Evolutionary conservation across 2,113 vertebrate genomes (phyloP).

Genomic region (Saguinus imperator): DNA sequence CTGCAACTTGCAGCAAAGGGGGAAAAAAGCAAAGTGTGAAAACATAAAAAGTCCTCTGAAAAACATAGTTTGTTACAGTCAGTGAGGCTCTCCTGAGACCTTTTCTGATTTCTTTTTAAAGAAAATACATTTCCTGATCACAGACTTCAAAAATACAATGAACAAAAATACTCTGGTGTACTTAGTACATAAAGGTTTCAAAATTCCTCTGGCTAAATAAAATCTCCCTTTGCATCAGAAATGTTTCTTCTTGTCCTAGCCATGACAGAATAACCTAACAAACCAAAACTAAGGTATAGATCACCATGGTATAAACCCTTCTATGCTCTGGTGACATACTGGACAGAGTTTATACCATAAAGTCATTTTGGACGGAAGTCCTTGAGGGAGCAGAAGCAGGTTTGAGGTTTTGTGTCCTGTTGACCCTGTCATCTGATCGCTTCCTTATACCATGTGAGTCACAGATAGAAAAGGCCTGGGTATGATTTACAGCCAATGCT

Average conservation of each 20-base stretch:
- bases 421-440: neutral
- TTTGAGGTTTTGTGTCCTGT: neutral
- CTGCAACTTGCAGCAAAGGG: neutral
- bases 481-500: constrained; percentile 12
- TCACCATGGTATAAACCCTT: neutral
- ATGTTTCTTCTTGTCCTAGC: neutral
- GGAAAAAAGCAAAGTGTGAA: neutral
- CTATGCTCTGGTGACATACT: neutral
- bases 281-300: neutral
- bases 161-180: constrained; percentile 32
- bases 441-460: constrained; percentile 35
- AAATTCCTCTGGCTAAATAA: constrained; percentile 19
- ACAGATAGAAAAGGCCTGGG: constrained; percentile 5
- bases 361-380: neutral
- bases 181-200: constrained; percentile 12
- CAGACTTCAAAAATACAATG: constrained; percentile 20
- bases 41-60: constrained; percentile 17
- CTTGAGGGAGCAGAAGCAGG: neutral
- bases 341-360: neutral
- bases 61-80: neutral
- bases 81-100: neutral
- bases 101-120: constrained; percentile 48
- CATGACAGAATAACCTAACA: neutral
- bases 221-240: neutral
- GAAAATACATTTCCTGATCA: constrained; percentile 53